These are phyloP conservation scores for Macrobrachium rosenbergii DNA, from an alignment of 1,140 invertebrate species.

Conservation along the genomic window DNA sequence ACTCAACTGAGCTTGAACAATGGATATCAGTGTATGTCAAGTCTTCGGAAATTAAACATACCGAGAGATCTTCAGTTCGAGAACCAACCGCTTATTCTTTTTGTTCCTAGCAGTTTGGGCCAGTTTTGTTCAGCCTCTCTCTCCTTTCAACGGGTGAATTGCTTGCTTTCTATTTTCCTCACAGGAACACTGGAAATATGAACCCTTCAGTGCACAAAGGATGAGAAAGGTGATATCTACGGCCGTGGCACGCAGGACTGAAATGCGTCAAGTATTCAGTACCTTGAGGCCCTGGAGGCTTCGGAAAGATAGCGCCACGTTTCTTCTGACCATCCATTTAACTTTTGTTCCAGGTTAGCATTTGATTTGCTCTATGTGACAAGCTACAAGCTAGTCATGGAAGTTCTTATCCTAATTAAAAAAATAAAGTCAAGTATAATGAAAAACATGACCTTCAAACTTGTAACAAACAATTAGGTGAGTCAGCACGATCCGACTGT, in stretches of 20 bases:
- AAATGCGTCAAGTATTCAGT: conserved; percentile 85
- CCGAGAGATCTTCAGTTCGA: not conserved
- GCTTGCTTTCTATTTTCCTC: no score
- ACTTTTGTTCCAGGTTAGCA: conserved; percentile 84
- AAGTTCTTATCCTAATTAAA: not conserved
- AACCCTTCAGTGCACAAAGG: conserved; percentile 85
- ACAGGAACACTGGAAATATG: conserved; percentile 84
- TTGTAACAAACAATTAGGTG: no score
- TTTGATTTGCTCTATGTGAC: not conserved
- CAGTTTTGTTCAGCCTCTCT: no score
- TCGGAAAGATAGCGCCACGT: conserved; percentile 74
- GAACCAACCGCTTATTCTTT: not conserved
- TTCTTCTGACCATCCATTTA: conserved; percentile 73
- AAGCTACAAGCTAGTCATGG: not conserved
- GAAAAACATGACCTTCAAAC: no score
- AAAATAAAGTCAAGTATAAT: not conserved
- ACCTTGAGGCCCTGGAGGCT: conserved; percentile 83
- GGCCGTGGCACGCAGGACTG: conserved; percentile 87
- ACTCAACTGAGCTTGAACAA: no score
- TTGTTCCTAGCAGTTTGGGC: no score
- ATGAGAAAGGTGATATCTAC: conserved; percentile 85
- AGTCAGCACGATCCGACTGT: no score
- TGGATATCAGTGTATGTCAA: not conserved
- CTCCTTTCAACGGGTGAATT: no score
- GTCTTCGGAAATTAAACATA: not conserved